Evolutionary conservation across 2,888 invertebrate genomes (phyloP).

Genomic region (Noctua janthina): DNA sequence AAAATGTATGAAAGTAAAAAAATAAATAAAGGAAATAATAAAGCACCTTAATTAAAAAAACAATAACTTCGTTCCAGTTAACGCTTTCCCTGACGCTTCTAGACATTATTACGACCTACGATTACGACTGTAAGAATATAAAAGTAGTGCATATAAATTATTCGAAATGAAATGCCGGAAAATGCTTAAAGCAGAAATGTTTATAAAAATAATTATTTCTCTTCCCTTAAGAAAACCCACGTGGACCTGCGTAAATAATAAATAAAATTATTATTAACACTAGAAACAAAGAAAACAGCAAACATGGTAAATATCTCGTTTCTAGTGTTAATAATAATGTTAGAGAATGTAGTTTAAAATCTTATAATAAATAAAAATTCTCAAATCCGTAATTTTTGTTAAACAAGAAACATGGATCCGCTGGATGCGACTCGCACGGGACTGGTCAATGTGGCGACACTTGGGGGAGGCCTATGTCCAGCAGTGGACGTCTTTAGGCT

Average conservation of each 20-base stretch:
- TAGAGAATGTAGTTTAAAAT: too few relatives aligned
- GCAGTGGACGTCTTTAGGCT: too few relatives aligned
- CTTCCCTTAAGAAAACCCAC: not conserved
- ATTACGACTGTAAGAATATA: constrained; percentile 13
- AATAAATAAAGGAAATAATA: too few relatives aligned
- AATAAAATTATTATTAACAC: not conserved
- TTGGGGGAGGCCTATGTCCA: too few relatives aligned
- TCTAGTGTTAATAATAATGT: too few relatives aligned
- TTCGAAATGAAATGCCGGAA: not conserved
- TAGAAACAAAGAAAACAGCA: too few relatives aligned
- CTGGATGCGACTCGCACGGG: too few relatives aligned
- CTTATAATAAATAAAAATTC: not conserved
- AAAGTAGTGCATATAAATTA: constrained; percentile 12
- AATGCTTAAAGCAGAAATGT: not conserved
- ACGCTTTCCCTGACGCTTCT: constrained; percentile 32
- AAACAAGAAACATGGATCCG: too few relatives aligned
- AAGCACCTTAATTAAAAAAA: constrained; percentile 30
- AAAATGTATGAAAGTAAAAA: too few relatives aligned
- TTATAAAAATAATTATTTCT: not conserved
- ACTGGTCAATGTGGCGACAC: too few relatives aligned
- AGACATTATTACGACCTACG: constrained; percentile 24
- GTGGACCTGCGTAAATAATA: not conserved
- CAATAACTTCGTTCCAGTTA: constrained; percentile 45
- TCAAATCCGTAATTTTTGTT: not conserved
- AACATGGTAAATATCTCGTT: too few relatives aligned